Conservation (phyloP, 2,113 vertebrate genomes). For the Pongo abelii region DNA sequence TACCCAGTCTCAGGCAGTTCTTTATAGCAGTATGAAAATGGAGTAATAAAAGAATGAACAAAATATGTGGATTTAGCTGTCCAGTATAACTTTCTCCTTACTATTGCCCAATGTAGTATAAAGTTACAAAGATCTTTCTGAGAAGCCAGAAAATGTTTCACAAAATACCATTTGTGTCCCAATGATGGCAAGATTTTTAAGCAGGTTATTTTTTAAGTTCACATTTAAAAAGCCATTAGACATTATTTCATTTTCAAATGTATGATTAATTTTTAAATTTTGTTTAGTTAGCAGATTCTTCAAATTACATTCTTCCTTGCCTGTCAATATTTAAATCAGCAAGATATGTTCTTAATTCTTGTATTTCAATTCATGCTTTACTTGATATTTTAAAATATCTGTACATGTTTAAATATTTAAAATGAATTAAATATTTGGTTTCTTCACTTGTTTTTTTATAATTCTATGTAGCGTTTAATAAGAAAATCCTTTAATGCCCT, state of each 20-base stretch:
- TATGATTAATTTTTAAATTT: background rate
- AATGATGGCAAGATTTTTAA: background rate
- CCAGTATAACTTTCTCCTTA: background rate
- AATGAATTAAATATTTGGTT: background rate
- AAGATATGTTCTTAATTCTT: background rate
- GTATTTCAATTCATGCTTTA: conserved; percentile 14
- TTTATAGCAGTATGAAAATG: no score
- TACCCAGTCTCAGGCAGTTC: no score
- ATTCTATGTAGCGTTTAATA: background rate
- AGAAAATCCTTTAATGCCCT: background rate
- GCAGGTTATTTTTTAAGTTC: background rate
- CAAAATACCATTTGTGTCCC: background rate
- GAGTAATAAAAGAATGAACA: background rate
- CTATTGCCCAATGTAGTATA: background rate
- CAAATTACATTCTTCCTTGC: background rate
- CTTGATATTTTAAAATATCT: background rate
- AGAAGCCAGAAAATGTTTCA: background rate
- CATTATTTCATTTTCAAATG: background rate
- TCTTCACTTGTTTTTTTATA: background rate
- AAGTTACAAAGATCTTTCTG: background rate
- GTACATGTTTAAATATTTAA: background rate
- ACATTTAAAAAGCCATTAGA: background rate
- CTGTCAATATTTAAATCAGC: background rate
- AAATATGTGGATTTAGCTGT: background rate
- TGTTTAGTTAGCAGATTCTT: background rate